A percentile compares a stretch with the other conserved stretches of the same genome.
Evolutionary conservation across 2,888 invertebrate species (phyloP).

Genomic region (Melangyna quadrimaculata): DNA sequence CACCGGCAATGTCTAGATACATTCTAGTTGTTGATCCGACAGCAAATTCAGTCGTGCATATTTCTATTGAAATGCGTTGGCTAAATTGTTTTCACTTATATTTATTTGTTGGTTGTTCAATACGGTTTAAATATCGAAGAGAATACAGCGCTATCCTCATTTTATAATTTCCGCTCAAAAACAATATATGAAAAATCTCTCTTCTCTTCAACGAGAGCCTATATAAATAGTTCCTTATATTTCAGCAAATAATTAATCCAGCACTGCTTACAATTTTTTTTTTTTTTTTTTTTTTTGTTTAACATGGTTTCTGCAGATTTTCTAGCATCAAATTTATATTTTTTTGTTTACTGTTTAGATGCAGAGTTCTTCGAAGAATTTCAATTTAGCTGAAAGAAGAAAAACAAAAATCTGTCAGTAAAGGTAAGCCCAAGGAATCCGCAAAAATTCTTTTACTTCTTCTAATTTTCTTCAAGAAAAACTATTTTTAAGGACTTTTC

Average conservation of each 20-base stretch:
- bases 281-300: not conserved
- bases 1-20: too few relatives aligned
- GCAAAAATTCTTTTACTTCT: not conserved
- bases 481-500: not conserved
- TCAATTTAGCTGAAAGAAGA: not conserved
- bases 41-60: too few relatives aligned
- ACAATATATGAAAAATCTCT: too few relatives aligned
- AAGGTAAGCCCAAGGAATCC: not conserved
- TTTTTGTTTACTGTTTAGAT: not conserved
- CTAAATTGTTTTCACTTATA: too few relatives aligned
- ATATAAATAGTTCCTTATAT: too few relatives aligned
- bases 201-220: too few relatives aligned
- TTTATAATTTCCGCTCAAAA: too few relatives aligned
- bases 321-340: conserved; percentile 8
- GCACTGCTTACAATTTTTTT: not conserved
- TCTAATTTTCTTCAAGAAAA: not conserved
- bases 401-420: not conserved
- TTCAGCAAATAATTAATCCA: not conserved
- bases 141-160: too few relatives aligned
- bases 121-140: too few relatives aligned
- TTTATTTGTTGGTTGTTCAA: too few relatives aligned
- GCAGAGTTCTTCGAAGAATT: not conserved
- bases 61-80: too few relatives aligned
- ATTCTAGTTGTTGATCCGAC: too few relatives aligned
- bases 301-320: not conserved